These are phyloP conservation scores for Gallirallus australis DNA, from an alignment of 2,797 vertebrate genomes.

Conservation along the genomic window DNA sequence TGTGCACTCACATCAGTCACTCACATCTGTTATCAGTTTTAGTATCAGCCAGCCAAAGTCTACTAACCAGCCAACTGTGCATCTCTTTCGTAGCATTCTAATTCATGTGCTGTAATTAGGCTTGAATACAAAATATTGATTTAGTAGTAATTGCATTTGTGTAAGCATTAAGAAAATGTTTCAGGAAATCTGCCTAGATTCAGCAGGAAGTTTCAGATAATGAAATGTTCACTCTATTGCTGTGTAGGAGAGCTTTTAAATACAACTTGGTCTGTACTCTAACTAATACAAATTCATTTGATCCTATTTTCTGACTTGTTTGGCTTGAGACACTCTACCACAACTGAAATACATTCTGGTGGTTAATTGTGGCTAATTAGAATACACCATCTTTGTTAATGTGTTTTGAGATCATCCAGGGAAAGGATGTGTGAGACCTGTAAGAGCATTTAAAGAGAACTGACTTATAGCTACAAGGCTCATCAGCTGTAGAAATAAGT, in stretches of 20 bases:
- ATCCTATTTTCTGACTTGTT: not conserved
- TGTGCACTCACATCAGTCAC: not conserved
- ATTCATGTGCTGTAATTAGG: constrained; percentile 59
- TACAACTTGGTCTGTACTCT: not conserved
- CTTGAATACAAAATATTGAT: constrained; percentile 64
- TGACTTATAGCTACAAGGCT: not conserved
- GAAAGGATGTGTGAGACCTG: not conserved
- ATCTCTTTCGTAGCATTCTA: constrained; percentile 38
- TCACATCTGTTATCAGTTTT: not conserved
- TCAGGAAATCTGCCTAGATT: constrained; percentile 49
- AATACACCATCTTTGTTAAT: not conserved
- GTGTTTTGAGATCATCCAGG: not conserved
- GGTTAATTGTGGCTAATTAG: not conserved
- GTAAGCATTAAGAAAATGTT: constrained; percentile 42
- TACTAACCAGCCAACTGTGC: constrained; percentile 19
- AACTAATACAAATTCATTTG: constrained; percentile 1
- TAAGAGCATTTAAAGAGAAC: not conserved
- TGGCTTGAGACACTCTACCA: not conserved
- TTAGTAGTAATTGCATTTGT: constrained; percentile 62
- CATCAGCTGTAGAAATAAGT: not conserved
- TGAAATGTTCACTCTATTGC: constrained; percentile 6
- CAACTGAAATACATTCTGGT: not conserved
- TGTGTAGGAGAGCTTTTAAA: constrained; percentile 29
- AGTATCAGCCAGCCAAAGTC: constrained; percentile 24
- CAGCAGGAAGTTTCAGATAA: constrained; percentile 40